A percentile compares a stretch with the other conserved stretches of the same genome.
Conservation (phyloP, 2,888 invertebrate genomes). For the Dione vanillae region DNA sequence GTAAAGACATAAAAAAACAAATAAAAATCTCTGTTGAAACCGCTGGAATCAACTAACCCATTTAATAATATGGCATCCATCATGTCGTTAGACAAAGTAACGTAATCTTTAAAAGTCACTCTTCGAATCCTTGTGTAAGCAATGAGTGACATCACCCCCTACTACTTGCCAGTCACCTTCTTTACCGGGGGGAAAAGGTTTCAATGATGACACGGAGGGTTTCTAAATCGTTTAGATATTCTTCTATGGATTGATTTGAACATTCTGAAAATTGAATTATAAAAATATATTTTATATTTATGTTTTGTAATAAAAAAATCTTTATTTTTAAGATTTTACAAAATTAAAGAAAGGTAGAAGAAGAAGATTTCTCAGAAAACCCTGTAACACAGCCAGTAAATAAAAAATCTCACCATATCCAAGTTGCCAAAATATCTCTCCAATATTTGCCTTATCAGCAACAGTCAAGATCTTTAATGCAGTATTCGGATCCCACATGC, state of each 20-base stretch:
- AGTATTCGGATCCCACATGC: constrained; percentile 88
- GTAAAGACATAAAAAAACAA: too few relatives aligned
- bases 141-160: constrained; percentile 85
- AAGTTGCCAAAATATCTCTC: constrained; percentile 89
- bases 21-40: neutral
- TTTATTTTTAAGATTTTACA: too few relatives aligned
- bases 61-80: constrained; percentile 89
- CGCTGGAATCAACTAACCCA: constrained; percentile 78
- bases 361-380: too few relatives aligned
- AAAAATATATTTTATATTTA: neutral
- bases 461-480: constrained; percentile 87
- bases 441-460: constrained; percentile 86
- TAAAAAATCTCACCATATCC: constrained; percentile 85
- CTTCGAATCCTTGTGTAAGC: constrained; percentile 76
- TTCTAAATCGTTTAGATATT: constrained; percentile 85
- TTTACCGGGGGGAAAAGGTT: constrained; percentile 83
- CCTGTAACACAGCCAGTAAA: neutral
- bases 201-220: constrained; percentile 87
- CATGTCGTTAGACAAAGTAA: constrained; percentile 82
- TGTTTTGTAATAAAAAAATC: too few relatives aligned
- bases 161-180: constrained; percentile 83
- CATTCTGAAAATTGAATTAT: constrained; percentile 70
- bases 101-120: constrained; percentile 83
- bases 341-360: too few relatives aligned
- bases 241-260: constrained; percentile 77